Evolutionary conservation across 2,797 vertebrate genomes (phyloP).

Genomic region (Aquila chrysaetos): DNA sequence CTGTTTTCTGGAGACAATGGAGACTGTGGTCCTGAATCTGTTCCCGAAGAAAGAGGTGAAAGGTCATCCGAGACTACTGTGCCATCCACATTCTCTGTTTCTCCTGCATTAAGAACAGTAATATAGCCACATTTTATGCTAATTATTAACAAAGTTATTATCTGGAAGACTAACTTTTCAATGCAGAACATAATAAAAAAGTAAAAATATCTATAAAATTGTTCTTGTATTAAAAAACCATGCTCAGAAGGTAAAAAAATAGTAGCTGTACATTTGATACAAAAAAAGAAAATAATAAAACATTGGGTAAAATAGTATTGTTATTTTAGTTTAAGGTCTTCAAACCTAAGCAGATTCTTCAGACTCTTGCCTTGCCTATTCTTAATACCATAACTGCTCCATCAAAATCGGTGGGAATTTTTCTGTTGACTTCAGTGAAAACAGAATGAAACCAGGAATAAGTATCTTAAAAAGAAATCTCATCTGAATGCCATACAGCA

Average conservation of each 20-base stretch:
- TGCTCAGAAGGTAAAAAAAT: neutral
- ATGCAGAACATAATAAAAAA: neutral
- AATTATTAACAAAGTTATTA: neutral
- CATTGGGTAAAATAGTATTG: neutral
- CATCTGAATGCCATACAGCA: neutral
- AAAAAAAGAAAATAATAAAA: neutral
- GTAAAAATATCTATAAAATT: neutral
- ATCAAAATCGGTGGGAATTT: neutral
- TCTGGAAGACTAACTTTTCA: neutral
- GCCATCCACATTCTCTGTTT: constrained; percentile 78
- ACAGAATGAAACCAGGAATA: neutral
- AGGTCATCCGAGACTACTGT: constrained; percentile 69
- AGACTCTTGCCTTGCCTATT: neutral
- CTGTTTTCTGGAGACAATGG: constrained; percentile 86
- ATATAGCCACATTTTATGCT: neutral
- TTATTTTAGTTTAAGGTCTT: neutral
- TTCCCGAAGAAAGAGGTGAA: constrained; percentile 81
- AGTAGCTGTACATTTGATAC: neutral
- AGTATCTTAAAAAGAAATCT: neutral
- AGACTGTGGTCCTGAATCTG: constrained; percentile 78
- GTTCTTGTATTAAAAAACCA: neutral
- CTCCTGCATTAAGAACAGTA: constrained; percentile 74
- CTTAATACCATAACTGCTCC: neutral
- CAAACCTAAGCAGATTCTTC: neutral
- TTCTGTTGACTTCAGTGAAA: neutral